A percentile compares a stretch with the other conserved stretches of the same genome.
phyloP scores from a whole-genome alignment of 2,888 invertebrate genomes.

The Macroteleia sp. region DNA sequence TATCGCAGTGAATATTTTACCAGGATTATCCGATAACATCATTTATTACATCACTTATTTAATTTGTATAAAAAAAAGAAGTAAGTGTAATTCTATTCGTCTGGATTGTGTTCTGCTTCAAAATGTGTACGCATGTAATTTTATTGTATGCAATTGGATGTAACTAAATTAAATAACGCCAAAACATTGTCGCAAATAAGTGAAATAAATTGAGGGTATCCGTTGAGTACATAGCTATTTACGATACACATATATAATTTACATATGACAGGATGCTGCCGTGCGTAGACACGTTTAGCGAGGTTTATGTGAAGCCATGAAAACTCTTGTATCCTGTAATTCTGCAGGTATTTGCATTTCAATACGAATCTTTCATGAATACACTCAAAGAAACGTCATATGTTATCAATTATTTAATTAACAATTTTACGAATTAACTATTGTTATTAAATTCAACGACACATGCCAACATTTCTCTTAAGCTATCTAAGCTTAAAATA shows the following conservation, averaged over 20 bases:
- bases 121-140: slow-evolving; percentile 14
- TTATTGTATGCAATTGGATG: slow-evolving; percentile 39
- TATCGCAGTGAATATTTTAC: background rate
- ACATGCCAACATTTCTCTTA: too few relatives aligned
- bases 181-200: slow-evolving; percentile 57
- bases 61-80: too few relatives aligned
- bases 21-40: too few relatives aligned
- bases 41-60: too few relatives aligned
- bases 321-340: slow-evolving; percentile 32
- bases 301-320: slow-evolving; percentile 50
- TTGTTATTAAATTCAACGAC: too few relatives aligned
- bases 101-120: slow-evolving; percentile 31
- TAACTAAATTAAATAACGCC: slow-evolving; percentile 52
- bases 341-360: slow-evolving; percentile 42
- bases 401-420: slow-evolving; percentile 9
- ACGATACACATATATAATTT: slow-evolving; percentile 52
- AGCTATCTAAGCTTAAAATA: too few relatives aligned
- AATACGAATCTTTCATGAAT: slow-evolving; percentile 19
- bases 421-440: background rate
- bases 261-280: slow-evolving; percentile 58
- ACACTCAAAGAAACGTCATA: background rate
- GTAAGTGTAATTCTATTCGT: too few relatives aligned
- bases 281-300: slow-evolving; percentile 41
- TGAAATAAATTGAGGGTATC: slow-evolving; percentile 58
- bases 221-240: slow-evolving; percentile 45